phyloP scores from a whole-genome alignment of 2,888 invertebrate genomes.

The Onchidella celtica region DNA sequence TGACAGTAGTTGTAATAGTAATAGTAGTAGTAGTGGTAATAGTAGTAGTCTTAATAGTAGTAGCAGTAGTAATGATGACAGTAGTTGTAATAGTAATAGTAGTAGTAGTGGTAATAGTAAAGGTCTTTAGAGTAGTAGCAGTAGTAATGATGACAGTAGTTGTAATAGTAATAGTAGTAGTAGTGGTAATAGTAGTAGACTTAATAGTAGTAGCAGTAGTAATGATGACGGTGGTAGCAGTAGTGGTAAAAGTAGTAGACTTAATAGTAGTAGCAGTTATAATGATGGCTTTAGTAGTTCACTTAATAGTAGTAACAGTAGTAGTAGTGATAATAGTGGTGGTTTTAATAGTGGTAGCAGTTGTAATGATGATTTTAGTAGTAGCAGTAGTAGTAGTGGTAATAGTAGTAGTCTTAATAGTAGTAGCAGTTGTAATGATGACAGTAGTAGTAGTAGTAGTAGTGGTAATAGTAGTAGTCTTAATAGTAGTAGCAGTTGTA shows the following conservation, averaged over 20 bases:
- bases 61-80: no score
- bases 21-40: no score
- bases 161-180: neutral
- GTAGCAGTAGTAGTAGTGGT: constrained; percentile 22
- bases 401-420: constrained; percentile 5
- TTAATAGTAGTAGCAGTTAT: constrained; percentile 3
- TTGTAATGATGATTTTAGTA: neutral
- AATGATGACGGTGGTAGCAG: neutral
- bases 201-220: neutral
- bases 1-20: no score
- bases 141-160: neutral
- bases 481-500: constrained; percentile 40
- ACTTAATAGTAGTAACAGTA: constrained; percentile 8
- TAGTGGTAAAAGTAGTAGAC: neutral
- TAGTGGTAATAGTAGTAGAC: neutral
- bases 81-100: no score
- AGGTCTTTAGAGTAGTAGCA: neutral
- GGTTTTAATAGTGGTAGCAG: constrained; percentile 15
- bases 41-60: no score
- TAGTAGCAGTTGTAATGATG: neutral
- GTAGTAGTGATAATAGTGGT: constrained; percentile 14
- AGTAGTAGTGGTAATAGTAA: no score
- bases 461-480: constrained; percentile 33
- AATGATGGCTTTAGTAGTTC: neutral
- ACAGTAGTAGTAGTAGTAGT: constrained; percentile 38